These are phyloP conservation scores for Rhynchotus rufescens DNA, from an alignment of 2,797 vertebrate genomes.

Conservation along the genomic window DNA sequence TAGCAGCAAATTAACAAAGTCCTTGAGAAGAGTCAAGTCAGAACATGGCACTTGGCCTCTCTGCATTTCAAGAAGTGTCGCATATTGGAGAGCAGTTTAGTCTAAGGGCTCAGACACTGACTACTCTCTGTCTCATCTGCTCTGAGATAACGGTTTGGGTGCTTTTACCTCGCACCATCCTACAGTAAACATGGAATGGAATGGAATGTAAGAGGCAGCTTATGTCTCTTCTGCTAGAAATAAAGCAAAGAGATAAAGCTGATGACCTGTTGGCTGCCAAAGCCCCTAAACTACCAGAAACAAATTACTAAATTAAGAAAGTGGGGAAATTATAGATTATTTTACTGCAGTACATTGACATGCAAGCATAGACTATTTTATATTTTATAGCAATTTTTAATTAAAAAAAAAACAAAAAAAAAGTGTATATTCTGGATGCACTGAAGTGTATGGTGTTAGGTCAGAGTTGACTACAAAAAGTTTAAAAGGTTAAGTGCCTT, in stretches of 20 bases:
- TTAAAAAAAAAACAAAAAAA: background rate
- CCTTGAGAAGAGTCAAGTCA: background rate
- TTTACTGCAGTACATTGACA: background rate
- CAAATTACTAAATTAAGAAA: background rate
- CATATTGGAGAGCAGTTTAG: background rate
- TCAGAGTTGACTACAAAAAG: background rate
- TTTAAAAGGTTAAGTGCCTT: background rate
- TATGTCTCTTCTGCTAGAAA: background rate
- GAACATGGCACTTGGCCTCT: background rate
- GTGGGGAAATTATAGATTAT: background rate
- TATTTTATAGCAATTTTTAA: background rate
- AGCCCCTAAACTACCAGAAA: background rate
- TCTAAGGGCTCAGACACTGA: background rate
- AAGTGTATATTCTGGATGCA: accelerated
- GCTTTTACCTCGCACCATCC: background rate
- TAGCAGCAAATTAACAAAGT: background rate
- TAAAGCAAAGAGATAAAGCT: background rate
- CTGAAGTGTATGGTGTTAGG: background rate
- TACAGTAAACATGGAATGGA: background rate
- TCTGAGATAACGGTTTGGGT: background rate
- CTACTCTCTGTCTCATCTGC: background rate
- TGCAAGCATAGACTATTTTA: background rate
- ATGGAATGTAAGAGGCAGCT: background rate
- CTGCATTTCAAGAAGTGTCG: background rate
- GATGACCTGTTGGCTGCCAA: background rate